phyloP scores from a whole-genome alignment of 2,888 invertebrate genomes.

The Nemoura dubitans region DNA sequence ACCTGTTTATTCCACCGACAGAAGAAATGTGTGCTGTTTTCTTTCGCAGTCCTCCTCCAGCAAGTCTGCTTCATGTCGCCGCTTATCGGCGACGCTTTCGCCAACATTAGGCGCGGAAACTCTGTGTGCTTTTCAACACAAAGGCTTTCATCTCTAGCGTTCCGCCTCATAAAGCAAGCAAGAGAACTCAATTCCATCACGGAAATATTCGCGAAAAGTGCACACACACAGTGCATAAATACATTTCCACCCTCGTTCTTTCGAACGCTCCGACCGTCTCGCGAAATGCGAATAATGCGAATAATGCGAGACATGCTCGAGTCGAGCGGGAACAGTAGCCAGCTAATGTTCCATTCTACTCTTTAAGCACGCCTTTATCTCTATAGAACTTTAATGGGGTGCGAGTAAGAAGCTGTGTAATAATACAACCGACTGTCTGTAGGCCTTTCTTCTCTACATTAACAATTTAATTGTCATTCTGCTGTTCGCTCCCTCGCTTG shows the following conservation, averaged over 20 bases:
- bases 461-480: slow-evolving; percentile 24
- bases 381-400: slow-evolving; percentile 15
- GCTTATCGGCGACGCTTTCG: not conserved
- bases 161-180: not conserved
- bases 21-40: no score
- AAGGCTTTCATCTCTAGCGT: not conserved
- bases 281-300: no score
- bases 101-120: no score
- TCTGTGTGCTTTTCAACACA: not conserved
- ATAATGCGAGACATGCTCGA: not conserved
- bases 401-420: slow-evolving; percentile 33
- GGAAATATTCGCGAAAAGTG: no score
- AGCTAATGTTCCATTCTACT: slow-evolving; percentile 9
- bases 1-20: no score
- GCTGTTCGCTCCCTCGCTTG: no score
- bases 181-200: not conserved
- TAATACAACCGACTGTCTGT: not conserved
- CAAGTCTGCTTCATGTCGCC: not conserved
- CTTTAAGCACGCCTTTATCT: slow-evolving; percentile 21
- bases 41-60: no score
- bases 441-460: slow-evolving; percentile 12
- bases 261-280: not conserved
- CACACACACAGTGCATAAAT: no score
- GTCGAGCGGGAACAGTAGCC: not conserved
- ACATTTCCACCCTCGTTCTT: not conserved